Evolutionary conservation across 2,888 invertebrate species (phyloP).

Genomic region (Meliscaeva auricollis): DNA sequence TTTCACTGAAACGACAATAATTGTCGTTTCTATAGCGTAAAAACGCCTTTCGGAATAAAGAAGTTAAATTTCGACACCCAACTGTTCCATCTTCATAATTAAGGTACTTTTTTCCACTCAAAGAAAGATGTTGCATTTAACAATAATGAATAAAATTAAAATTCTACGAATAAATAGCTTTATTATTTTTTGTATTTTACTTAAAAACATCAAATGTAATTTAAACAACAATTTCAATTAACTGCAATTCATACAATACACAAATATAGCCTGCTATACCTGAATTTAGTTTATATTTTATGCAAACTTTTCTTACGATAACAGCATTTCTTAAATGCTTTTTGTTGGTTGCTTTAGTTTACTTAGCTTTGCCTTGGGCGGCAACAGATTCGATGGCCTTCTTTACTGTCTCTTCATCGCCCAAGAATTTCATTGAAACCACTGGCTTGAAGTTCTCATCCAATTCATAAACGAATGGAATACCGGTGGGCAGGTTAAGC

Average conservation of each 20-base stretch:
- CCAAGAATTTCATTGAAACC: conserved; percentile 91
- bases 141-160: too few species aligned
- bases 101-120: too few species aligned
- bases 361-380: conserved; percentile 89
- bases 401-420: conserved; percentile 92
- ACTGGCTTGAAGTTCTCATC: conserved; percentile 91
- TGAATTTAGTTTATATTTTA: not conserved
- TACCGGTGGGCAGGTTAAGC: conserved; percentile 91
- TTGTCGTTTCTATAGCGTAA: too few species aligned
- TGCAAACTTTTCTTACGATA: conserved; percentile 29
- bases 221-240: conserved; percentile 51
- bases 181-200: conserved; percentile 36
- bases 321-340: conserved; percentile 56
- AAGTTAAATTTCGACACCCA: too few species aligned
- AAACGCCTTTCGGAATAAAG: too few species aligned
- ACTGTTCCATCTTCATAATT: too few species aligned
- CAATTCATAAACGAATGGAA: conserved; percentile 92
- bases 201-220: conserved; percentile 50
- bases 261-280: conserved; percentile 17
- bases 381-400: conserved; percentile 93
- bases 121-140: too few species aligned
- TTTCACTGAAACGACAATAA: too few species aligned
- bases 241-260: conserved; percentile 16
- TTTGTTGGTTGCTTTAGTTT: conserved; percentile 84
- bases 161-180: conserved; percentile 61